Percentiles rank a stretch among this genome's conserved stretches.
Evolutionary conservation across 1,140 invertebrate genomes (phyloP).

Genomic region (Penaeus indicus): DNA sequence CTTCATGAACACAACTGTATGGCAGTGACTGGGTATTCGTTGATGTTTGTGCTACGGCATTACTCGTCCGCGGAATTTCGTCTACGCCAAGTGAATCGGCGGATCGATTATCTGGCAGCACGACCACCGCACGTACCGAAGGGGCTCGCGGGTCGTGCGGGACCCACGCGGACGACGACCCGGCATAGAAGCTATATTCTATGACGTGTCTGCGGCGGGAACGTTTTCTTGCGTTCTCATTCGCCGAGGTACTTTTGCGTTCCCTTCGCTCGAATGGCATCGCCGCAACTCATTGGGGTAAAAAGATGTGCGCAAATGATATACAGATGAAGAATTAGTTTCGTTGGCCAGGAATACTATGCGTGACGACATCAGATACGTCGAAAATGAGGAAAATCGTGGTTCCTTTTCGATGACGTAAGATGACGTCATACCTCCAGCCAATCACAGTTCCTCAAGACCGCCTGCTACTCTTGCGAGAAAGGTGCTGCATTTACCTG

Average conservation of each 20-base stretch:
- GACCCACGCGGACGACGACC: slow-evolving; percentile 32
- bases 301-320: too few relatives aligned
- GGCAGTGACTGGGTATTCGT: slow-evolving; percentile 49
- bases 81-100: slow-evolving; percentile 60
- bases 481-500: slow-evolving; percentile 34
- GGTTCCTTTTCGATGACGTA: slow-evolving; percentile 52
- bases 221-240: not conserved
- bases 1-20: slow-evolving; percentile 57
- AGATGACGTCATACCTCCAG: slow-evolving; percentile 44
- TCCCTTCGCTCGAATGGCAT: too few relatives aligned
- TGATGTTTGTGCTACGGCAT: slow-evolving; percentile 59
- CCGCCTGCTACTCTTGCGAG: slow-evolving; percentile 50
- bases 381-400: slow-evolving; percentile 43
- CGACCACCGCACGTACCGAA: slow-evolving; percentile 48
- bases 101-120: slow-evolving; percentile 59
- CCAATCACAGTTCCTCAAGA: slow-evolving; percentile 38
- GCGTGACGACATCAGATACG: too few relatives aligned
- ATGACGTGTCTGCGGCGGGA: slow-evolving; percentile 33
- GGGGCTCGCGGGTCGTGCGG: slow-evolving; percentile 36
- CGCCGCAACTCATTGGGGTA: too few relatives aligned
- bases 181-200: slow-evolving; percentile 42
- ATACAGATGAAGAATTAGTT: too few relatives aligned
- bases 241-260: too few relatives aligned
- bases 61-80: slow-evolving; percentile 57
- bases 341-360: too few relatives aligned